Evolutionary conservation across 1,140 invertebrate species (phyloP).

Genomic region (Hylaeus volcanicus): DNA sequence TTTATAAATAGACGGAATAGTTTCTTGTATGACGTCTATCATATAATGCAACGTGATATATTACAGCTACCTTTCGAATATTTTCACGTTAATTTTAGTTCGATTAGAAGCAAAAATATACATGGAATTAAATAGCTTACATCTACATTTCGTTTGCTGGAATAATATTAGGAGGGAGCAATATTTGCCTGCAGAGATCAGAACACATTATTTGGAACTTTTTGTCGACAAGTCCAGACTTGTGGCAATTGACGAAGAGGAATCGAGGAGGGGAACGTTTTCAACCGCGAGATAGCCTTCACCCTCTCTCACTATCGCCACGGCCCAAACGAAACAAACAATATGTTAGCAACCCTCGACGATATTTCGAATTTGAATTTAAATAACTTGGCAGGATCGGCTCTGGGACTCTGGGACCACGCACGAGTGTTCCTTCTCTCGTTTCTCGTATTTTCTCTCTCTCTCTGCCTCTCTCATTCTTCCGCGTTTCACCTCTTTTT

Average conservation of each 20-base stretch:
- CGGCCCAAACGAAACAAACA: constrained; percentile 80
- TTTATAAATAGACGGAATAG: no score
- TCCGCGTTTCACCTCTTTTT: constrained; percentile 56
- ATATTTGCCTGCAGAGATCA: neutral
- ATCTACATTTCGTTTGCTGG: no score
- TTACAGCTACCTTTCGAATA: no score
- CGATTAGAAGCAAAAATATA: no score
- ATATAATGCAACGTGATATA: no score
- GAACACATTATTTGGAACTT: neutral
- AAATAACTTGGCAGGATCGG: constrained; percentile 82
- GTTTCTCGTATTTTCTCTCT: constrained; percentile 59
- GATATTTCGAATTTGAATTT: constrained; percentile 82
- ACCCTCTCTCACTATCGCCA: constrained; percentile 68
- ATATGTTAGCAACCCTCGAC: constrained; percentile 81
- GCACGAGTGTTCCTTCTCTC: constrained; percentile 74
- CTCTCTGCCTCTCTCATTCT: constrained; percentile 52
- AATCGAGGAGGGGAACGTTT: constrained; percentile 39
- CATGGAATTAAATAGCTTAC: no score
- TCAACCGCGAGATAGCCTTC: constrained; percentile 64
- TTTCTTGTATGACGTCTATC: no score
- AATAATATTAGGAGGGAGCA: no score
- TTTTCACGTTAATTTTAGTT: no score
- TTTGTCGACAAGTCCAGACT: constrained; percentile 39
- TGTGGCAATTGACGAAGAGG: constrained; percentile 48
- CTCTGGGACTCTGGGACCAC: constrained; percentile 80